Conservation (phyloP, 1,140 invertebrate genomes). For the Drosophila erecta region DNA sequence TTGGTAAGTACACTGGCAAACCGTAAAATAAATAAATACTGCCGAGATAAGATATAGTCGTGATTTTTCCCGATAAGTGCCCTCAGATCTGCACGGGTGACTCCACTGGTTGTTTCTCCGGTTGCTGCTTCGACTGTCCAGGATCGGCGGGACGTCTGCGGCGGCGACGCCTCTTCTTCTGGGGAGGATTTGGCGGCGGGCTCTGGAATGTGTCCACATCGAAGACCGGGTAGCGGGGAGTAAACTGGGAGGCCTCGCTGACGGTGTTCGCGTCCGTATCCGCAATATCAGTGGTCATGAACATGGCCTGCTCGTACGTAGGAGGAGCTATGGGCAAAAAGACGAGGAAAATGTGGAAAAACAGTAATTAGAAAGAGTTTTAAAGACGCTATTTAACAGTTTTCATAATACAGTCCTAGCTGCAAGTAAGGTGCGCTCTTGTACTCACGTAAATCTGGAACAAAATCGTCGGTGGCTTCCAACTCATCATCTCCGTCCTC, state of each 20-base stretch:
- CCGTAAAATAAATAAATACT: conserved; percentile 54
- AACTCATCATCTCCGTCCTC: conserved; percentile 73
- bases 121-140: conserved; percentile 14
- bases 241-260: conserved; percentile 65
- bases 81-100: conserved; percentile 72
- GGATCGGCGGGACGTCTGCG: conserved; percentile 48
- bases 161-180: conserved; percentile 62
- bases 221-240: conserved; percentile 78
- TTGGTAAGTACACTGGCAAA: conserved; percentile 35
- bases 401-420: too few relatives aligned
- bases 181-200: conserved; percentile 71
- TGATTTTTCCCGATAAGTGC: conserved; percentile 18
- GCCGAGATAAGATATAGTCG: conserved; percentile 62
- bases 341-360: neutral
- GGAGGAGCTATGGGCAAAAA: conserved; percentile 60
- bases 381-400: neutral
- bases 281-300: conserved; percentile 78
- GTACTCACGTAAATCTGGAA: conserved; percentile 66
- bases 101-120: conserved; percentile 60
- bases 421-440: neutral
- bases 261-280: conserved; percentile 77
- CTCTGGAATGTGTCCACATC: conserved; percentile 73
- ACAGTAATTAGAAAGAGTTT: too few relatives aligned
- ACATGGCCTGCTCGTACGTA: conserved; percentile 79
- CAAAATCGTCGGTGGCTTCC: conserved; percentile 55